These are phyloP conservation scores for Choloepus didactylus DNA, from an alignment of 2,797 vertebrate species.

Conservation along the genomic window DNA sequence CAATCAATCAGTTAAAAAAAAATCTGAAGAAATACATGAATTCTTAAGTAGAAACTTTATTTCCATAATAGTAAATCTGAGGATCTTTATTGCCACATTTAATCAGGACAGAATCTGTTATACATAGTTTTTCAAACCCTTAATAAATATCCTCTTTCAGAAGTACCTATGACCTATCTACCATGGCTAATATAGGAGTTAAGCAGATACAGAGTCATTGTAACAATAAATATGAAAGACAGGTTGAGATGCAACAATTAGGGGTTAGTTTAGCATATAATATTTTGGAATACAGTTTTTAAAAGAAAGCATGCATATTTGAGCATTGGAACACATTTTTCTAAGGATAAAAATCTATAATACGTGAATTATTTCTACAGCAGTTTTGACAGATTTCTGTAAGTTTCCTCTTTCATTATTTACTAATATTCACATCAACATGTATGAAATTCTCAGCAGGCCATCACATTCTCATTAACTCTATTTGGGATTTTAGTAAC, in stretches of 20 bases:
- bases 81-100: not conserved
- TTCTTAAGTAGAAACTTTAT: not conserved
- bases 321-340: not conserved
- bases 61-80: constrained; percentile 26
- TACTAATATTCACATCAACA: constrained; percentile 27
- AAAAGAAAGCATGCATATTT: not conserved
- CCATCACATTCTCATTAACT: not conserved
- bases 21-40: constrained; percentile 33
- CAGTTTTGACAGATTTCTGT: not conserved
- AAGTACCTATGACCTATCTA: not conserved
- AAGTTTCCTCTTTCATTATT: not conserved
- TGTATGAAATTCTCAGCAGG: not conserved
- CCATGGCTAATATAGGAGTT: not conserved
- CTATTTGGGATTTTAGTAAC: not conserved
- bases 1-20: not conserved
- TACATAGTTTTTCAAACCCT: not conserved
- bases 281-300: not conserved
- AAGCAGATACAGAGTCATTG: not conserved
- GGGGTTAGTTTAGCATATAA: not conserved
- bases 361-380: not conserved
- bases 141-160: constrained; percentile 8
- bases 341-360: not conserved
- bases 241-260: not conserved
- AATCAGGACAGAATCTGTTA: not conserved
- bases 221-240: not conserved